A percentile compares a stretch with the other conserved stretches of the same genome.
phyloP scores from a whole-genome alignment of 2,113 vertebrate species.

The Neodontobutis hainanensis region DNA sequence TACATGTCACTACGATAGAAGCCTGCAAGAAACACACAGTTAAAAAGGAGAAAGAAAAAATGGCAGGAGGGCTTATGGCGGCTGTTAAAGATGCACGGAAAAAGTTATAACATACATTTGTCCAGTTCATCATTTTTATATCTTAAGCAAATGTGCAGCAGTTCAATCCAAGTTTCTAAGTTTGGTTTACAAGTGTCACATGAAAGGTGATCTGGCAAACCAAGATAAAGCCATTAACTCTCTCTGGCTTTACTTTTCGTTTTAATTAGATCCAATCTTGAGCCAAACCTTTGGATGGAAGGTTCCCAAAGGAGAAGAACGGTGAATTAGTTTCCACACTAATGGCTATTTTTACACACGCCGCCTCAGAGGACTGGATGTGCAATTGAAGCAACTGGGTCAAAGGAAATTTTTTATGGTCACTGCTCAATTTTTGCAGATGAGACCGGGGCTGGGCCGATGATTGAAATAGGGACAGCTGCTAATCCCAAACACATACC shows the following conservation, averaged over 20 bases:
- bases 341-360: constrained; percentile 43
- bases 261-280: constrained; percentile 1
- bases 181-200: constrained; percentile 27
- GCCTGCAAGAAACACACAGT: background rate
- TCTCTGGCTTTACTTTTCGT: background rate
- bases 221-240: constrained; percentile 1
- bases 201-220: constrained; percentile 40
- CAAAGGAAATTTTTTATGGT: constrained; percentile 52
- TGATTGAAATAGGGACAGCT: constrained; percentile 20
- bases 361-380: constrained; percentile 21
- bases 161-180: constrained; percentile 23
- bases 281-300: constrained; percentile 14
- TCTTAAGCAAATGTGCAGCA: constrained; percentile 4
- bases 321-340: constrained; percentile 31
- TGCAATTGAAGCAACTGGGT: constrained; percentile 47
- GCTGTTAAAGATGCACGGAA: background rate
- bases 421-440: constrained; percentile 40
- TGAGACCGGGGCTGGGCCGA: constrained; percentile 4
- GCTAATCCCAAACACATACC: constrained; percentile 14
- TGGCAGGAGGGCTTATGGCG: background rate
- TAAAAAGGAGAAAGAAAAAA: background rate
- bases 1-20: background rate
- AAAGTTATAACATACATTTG: background rate
- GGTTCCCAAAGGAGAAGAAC: constrained; percentile 1
- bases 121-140: background rate